phyloP scores from a whole-genome alignment of 92 coral and sea anemone species.

The Muricea muricata region DNA sequence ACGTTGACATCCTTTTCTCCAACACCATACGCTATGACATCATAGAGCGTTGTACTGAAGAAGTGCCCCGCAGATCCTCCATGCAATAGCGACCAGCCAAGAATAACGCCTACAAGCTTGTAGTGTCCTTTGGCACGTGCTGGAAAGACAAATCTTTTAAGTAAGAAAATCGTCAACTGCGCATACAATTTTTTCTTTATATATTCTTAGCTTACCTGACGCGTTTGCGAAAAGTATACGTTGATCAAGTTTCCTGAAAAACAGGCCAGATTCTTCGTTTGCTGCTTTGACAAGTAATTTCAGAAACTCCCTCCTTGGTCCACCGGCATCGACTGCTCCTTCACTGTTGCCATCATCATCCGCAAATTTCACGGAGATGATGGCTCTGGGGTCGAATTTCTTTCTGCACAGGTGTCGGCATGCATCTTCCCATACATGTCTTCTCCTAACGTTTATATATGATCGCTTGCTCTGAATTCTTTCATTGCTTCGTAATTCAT shows the following conservation, averaged over 20 bases:
- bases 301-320: conserved; percentile 62
- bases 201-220: conserved; percentile 8
- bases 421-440: conserved; percentile 48
- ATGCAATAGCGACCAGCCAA: not conserved
- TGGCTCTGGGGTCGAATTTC: conserved; percentile 32
- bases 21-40: not conserved
- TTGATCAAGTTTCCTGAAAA: conserved; percentile 35
- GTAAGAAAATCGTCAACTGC: too few species aligned
- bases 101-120: not conserved
- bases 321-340: conserved; percentile 63
- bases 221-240: conserved; percentile 47
- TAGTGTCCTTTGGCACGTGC: conserved; percentile 2
- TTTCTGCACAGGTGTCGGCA: conserved; percentile 42
- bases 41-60: not conserved
- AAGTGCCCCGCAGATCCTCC: not conserved
- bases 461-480: not conserved
- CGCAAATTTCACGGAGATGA: conserved; percentile 48
- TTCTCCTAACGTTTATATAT: not conserved
- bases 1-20: too few species aligned
- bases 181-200: too few species aligned
- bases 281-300: conserved; percentile 56
- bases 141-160: too few species aligned
- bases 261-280: conserved; percentile 53
- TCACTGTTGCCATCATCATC: conserved; percentile 64
- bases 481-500: too few species aligned